Evolutionary conservation across 2,113 vertebrate genomes (phyloP), one percentile per base, ranked within the genome.

Genomic region (Alectura lathami): DNA sequence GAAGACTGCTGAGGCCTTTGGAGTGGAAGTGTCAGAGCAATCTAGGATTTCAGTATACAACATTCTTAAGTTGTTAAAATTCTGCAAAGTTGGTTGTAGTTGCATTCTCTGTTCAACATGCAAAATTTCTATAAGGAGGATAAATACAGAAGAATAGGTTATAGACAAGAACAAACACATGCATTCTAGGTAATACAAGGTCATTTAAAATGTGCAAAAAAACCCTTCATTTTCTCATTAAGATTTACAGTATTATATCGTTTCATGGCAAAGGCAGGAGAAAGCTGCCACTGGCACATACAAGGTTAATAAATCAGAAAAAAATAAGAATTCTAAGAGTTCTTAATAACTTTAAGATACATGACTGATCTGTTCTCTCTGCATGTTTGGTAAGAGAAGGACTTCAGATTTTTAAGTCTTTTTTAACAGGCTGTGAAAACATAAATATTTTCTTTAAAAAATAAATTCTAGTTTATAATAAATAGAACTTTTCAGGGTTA

Each of bases 151-250:
- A 48, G 23, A 87, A 1, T 51, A 68, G 10, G 47, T 26, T 76
- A 29, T 45, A 57, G 29, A 62, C 73, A 84, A 63, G 42, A 50
- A 36, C 11, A 57, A 62, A n/a, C 9, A 53, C 64, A 14, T 6
- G n/a, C n/a, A 17, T 69, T 77, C 5, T 84, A 26, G 36, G 63
- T 47, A 40, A 47, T 53, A 29, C 4, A 70, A 48, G 30, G 5
- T 48, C 57, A 30, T 74, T 56, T 66, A 51, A 75, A 50, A 12
- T 54, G 9, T 66, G 24, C 9, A 32, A 45, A 72, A 89, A 57
- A 10, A 3, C 0, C 0, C 1, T 24, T 59, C 3, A 8, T 59
- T 92, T 92, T 76, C 38, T 79, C 29, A 30, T 4, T 75, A 63
- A 57, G 40, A 78, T n/a, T 76, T 63, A 45, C 8, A 8, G 3